Conservation (phyloP, 2,113 vertebrate genomes). For the Oreochromis niloticus region DNA sequence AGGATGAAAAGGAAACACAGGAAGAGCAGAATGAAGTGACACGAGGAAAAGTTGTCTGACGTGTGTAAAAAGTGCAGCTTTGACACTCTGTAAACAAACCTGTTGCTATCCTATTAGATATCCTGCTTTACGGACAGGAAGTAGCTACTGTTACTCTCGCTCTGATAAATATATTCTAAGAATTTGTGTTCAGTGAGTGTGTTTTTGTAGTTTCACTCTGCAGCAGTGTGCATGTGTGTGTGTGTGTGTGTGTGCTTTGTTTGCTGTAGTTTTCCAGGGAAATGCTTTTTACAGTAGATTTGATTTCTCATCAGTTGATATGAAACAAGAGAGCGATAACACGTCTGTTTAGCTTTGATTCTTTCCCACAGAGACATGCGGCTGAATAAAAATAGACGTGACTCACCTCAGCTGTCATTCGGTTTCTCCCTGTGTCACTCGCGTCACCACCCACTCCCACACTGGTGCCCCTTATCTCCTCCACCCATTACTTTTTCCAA, state of each 20-base stretch:
- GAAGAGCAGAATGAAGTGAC: background rate
- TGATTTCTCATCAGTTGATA: conserved; percentile 30
- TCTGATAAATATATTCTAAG: background rate
- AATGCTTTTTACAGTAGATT: background rate
- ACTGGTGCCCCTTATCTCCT: background rate
- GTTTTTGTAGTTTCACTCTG: background rate
- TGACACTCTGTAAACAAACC: background rate
- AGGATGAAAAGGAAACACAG: background rate
- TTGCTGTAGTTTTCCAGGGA: conserved; percentile 17
- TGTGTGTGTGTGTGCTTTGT: background rate
- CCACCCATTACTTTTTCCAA: background rate
- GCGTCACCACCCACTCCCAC: background rate
- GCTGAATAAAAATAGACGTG: conserved; percentile 69
- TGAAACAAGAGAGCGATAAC: conserved; percentile 19
- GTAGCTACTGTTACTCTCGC: background rate
- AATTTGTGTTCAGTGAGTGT: background rate
- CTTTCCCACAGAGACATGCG: conserved; percentile 27
- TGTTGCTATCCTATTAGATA: background rate
- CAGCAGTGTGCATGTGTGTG: background rate
- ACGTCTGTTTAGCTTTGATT: conserved; percentile 37
- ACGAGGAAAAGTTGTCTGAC: background rate
- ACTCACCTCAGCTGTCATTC: conserved; percentile 64
- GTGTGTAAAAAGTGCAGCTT: background rate
- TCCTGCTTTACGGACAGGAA: background rate
- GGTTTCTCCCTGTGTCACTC: conserved; percentile 36